These are phyloP conservation scores for Lordiphosa fenestrarum DNA, from an alignment of 2,888 invertebrate genomes.

Conservation along the genomic window DNA sequence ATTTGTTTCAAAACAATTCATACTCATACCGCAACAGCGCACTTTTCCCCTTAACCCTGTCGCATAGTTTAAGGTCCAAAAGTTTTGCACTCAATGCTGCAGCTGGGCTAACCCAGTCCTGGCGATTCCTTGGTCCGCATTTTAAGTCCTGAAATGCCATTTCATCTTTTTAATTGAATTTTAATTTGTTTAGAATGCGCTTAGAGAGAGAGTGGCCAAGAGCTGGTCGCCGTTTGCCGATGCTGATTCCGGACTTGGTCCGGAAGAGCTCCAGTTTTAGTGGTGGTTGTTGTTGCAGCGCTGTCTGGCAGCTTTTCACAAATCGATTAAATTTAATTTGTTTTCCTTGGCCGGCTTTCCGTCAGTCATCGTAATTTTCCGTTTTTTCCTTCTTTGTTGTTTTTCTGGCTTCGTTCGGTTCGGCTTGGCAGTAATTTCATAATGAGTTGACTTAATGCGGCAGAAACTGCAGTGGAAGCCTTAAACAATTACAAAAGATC, in stretches of 20 bases:
- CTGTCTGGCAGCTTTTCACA: conserved; percentile 55
- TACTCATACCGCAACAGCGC: too few species aligned
- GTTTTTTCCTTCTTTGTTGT: conserved; percentile 20
- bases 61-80: conserved; percentile 18
- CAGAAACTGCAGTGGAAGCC: conserved; percentile 42
- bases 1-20: too few species aligned
- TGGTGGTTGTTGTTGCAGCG: conserved; percentile 15
- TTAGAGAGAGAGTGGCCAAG: conserved; percentile 39
- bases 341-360: conserved; percentile 60
- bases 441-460: conserved; percentile 73
- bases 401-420: conserved; percentile 16
- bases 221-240: conserved; percentile 4
- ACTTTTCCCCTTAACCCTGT: conserved; percentile 1
- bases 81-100: conserved; percentile 4
- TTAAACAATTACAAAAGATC: conserved; percentile 48
- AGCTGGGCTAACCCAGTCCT: conserved; percentile 8
- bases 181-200: conserved; percentile 78
- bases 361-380: conserved; percentile 35
- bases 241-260: conserved; percentile 10
- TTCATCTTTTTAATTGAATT: conserved; percentile 79
- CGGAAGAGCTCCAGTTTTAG: conserved; percentile 31
- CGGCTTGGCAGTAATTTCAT: conserved; percentile 60
- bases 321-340: conserved; percentile 76
- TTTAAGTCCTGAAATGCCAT: conserved; percentile 71
- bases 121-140: conserved; percentile 23